Conservation (phyloP, 2,888 invertebrate species). For the Cyaniris semiargus region DNA sequence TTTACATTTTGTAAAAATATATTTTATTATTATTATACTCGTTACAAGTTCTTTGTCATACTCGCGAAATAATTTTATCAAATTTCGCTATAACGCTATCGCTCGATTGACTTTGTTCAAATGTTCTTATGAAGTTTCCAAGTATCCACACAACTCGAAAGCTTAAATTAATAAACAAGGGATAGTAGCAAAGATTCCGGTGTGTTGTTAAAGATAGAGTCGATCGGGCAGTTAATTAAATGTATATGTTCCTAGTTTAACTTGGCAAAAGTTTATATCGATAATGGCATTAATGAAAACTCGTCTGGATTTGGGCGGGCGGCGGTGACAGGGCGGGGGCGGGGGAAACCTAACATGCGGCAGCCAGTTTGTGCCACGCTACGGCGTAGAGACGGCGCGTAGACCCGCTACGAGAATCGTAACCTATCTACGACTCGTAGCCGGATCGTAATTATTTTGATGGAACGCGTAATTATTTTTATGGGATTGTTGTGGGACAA, state of each 20-base stretch:
- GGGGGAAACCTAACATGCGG: slow-evolving; percentile 55
- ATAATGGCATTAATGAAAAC: slow-evolving; percentile 79
- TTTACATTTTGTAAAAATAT: too few species aligned
- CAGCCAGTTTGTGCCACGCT: slow-evolving; percentile 65
- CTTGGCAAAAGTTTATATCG: slow-evolving; percentile 72
- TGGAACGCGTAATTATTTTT: slow-evolving; percentile 29
- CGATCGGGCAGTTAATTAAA: slow-evolving; percentile 77
- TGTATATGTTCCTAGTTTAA: slow-evolving; percentile 67
- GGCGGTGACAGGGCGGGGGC: slow-evolving; percentile 65
- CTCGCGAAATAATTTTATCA: too few species aligned
- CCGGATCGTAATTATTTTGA: slow-evolving; percentile 23
- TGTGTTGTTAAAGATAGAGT: slow-evolving; percentile 56
- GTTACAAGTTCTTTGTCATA: too few species aligned
- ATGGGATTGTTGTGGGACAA: neutral
- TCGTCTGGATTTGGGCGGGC: slow-evolving; percentile 72
- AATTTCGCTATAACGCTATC: neutral
- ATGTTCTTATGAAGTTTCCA: slow-evolving; percentile 17
- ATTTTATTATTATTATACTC: too few species aligned
- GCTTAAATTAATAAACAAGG: slow-evolving; percentile 30
- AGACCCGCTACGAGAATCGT: slow-evolving; percentile 43
- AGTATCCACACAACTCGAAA: slow-evolving; percentile 27
- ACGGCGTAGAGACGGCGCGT: slow-evolving; percentile 59
- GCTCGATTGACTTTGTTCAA: neutral
- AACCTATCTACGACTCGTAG: slow-evolving; percentile 11
- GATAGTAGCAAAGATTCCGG: slow-evolving; percentile 49